These are phyloP conservation scores for Heterodera carotae DNA, from an alignment of 1,140 invertebrate genomes.

Conservation along the genomic window DNA sequence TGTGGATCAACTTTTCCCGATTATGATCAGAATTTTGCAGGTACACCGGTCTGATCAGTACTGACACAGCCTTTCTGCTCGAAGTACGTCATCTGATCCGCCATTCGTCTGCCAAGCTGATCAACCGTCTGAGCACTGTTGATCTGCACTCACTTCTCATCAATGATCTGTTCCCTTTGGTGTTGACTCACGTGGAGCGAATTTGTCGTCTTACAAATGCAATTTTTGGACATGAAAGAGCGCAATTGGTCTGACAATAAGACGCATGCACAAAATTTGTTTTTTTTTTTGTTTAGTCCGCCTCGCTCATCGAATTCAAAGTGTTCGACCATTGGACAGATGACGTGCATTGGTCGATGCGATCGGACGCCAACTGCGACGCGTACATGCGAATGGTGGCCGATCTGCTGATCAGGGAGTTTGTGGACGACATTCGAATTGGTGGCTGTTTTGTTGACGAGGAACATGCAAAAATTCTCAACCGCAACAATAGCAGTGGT, in stretches of 20 bases:
- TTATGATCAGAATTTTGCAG: constrained; percentile 8
- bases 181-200: constrained; percentile 45
- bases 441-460: constrained; percentile 44
- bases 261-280: background rate
- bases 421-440: constrained; percentile 45
- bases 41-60: constrained; percentile 48
- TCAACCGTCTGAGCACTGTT: constrained; percentile 29
- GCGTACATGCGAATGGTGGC: constrained; percentile 46
- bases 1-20: no score
- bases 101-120: constrained; percentile 37
- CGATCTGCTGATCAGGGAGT: constrained; percentile 38
- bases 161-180: constrained; percentile 42
- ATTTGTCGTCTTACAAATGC: constrained; percentile 24
- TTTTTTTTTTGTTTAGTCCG: constrained; percentile 17
- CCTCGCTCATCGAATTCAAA: constrained; percentile 31
- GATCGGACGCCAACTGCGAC: constrained; percentile 38
- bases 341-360: constrained; percentile 48
- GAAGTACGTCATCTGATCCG: constrained; percentile 52
- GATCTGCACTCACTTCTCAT: constrained; percentile 40
- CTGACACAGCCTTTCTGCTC: constrained; percentile 46
- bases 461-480: constrained; percentile 35
- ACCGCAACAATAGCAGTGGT: background rate
- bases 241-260: background rate
- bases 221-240: constrained; percentile 6
- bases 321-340: constrained; percentile 31